These are phyloP conservation scores for Entelurus aequoreus DNA, from an alignment of 2,113 vertebrate species.

Conservation along the genomic window DNA sequence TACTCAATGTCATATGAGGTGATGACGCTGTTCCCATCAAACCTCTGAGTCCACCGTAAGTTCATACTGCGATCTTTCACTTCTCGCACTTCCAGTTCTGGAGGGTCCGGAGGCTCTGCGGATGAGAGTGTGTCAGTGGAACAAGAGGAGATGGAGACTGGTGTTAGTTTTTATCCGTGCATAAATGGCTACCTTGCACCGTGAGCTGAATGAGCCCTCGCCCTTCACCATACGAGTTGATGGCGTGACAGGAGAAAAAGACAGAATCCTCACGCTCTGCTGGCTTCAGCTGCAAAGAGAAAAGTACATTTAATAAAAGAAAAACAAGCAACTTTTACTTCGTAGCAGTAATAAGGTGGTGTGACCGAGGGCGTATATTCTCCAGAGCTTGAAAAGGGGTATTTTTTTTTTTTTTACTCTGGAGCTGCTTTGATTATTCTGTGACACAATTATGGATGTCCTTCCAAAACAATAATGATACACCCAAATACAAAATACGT, in stretches of 20 bases:
- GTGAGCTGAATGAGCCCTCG: constrained; percentile 96
- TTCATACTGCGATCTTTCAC: constrained; percentile 99
- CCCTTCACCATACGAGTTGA: constrained; percentile 97
- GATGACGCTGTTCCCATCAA: constrained; percentile 96
- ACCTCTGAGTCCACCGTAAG: constrained; percentile 92
- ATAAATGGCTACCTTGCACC: constrained; percentile 81
- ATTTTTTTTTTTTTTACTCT: too few relatives aligned
- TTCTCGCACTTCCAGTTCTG: constrained; percentile 92
- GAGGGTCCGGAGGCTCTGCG: constrained; percentile 93
- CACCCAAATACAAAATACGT: neutral
- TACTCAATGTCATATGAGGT: constrained; percentile 97
- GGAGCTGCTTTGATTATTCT: too few relatives aligned
- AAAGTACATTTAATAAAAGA: constrained; percentile 14
- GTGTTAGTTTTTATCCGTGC: neutral
- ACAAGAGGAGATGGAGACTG: neutral
- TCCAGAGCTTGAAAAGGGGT: neutral
- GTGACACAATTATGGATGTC: too few relatives aligned
- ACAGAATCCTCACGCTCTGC: constrained; percentile 96
- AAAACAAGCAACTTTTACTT: constrained; percentile 10
- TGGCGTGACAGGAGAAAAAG: constrained; percentile 98
- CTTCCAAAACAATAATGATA: neutral
- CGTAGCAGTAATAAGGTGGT: neutral
- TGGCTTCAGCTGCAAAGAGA: constrained; percentile 82
- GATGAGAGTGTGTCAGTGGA: neutral
- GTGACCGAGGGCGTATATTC: neutral